Base-by-base conservation (phyloP, 2,888 invertebrate species). In the Drosophila villosipedis region DNA sequence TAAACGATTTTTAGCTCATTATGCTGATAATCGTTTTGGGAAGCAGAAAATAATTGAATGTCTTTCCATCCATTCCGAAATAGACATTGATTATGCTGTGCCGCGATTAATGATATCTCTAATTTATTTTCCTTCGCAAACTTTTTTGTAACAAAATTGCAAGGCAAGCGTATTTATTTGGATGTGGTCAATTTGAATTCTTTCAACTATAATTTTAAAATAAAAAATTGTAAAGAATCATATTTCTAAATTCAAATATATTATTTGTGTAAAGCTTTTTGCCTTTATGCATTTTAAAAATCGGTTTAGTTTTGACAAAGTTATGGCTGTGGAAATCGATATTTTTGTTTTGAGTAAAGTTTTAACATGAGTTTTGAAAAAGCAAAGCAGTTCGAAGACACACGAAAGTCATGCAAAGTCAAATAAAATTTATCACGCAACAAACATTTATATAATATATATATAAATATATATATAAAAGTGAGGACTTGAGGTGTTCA, bases 341-440 rank as follows among this genome's bases (percentile, higher is more conserved):
- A 41, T 47, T 37, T 16, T 12, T 43, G 6, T 12, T 43, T 22
- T 43, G 12, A 43, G 12, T 3, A 43, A 43, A 43, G 43, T 43
- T 43, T 43, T 12, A 22, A 12, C 43, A 22, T 6, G 43, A 22
- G 12, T 43, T 43, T 43, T 12, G 22, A 22, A 43, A 43, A 43
- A 12, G 12, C 22, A 43, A 43, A 22, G 12, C 58, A 63, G 81
- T 81, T 83, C 73, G 83, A 83, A 85, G 86, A 80, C 78, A 83
- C 69, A 61, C 83, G 78, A 83, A 83, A 83, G 83, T 83, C 83
- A 80, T 71, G 81, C 76, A 85, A 83, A 83, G 86, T 83, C 81
- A 85, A 83, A 85, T 85, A 85, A 85, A 80, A 85, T 78, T 67
- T 73, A 58, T 67, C 78, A 80, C 78, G 74, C 83, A 52, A 63